phyloP scores from a whole-genome alignment of 1,140 invertebrate species.

The Ceratosolen fusciceps region DNA sequence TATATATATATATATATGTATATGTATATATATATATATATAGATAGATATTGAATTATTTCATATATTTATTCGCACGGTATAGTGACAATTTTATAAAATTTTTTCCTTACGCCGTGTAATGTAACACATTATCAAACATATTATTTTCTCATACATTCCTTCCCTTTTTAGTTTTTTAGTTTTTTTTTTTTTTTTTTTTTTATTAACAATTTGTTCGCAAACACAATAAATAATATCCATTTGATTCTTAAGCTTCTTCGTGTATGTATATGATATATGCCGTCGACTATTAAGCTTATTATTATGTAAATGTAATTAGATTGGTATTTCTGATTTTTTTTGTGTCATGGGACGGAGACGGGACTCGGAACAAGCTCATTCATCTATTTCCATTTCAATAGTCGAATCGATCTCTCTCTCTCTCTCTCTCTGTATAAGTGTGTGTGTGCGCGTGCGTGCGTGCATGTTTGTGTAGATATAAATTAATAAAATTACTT shows the following conservation, averaged over 20 bases:
- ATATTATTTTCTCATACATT: conserved; percentile 31
- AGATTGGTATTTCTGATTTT: not conserved
- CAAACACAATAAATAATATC: conserved; percentile 27
- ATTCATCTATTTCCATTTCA: no score
- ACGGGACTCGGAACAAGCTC: conserved; percentile 24
- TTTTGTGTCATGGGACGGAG: conserved; percentile 34
- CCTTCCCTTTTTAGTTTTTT: no score
- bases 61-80: conserved; percentile 20
- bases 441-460: no score
- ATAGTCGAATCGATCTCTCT: no score
- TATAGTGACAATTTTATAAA: conserved; percentile 40
- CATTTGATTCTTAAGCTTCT: not conserved
- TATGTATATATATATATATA: no score
- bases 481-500: no score
- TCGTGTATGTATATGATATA: conserved; percentile 27
- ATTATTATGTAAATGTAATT: conserved; percentile 29
- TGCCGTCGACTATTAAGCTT: conserved; percentile 5
- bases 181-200: conserved; percentile 12
- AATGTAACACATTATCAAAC: conserved; percentile 35
- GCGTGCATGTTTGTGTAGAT: no score
- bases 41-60: conserved; percentile 40
- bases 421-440: no score
- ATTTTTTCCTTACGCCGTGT: conserved; percentile 22
- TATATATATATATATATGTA: no score
- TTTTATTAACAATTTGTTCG: not conserved